phyloP scores from a whole-genome alignment of 2,113 vertebrate genomes.

The Tauraco erythrolophus region DNA sequence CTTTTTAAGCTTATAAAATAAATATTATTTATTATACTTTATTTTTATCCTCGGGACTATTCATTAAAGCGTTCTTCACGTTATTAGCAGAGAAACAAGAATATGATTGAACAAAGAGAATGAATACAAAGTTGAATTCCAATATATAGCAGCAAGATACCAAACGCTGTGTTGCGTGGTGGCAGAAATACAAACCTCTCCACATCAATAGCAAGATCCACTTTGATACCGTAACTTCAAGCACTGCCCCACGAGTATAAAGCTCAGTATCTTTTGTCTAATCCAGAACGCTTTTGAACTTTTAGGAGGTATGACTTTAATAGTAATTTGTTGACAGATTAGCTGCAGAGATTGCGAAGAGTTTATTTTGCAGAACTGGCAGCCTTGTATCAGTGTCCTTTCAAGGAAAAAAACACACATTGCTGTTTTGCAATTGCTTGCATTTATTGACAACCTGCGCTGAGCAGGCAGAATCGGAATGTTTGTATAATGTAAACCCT shows the following conservation, averaged over 20 bases:
- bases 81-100: slow-evolving; percentile 52
- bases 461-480: slow-evolving; percentile 78
- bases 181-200: slow-evolving; percentile 46
- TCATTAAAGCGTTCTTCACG: slow-evolving; percentile 53
- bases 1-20: slow-evolving; percentile 32
- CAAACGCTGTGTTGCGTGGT: neutral
- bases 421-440: slow-evolving; percentile 72
- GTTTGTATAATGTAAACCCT: slow-evolving; percentile 85
- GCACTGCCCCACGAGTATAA: slow-evolving; percentile 54
- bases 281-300: slow-evolving; percentile 63
- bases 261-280: slow-evolving; percentile 33
- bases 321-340: slow-evolving; percentile 77
- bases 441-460: slow-evolving; percentile 79
- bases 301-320: slow-evolving; percentile 70
- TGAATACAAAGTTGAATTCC: neutral
- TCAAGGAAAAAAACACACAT: slow-evolving; percentile 48
- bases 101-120: slow-evolving; percentile 3
- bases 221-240: slow-evolving; percentile 58
- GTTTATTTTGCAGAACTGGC: slow-evolving; percentile 75
- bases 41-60: slow-evolving; percentile 53
- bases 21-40: slow-evolving; percentile 51
- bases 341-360: slow-evolving; percentile 53
- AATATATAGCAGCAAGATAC: neutral
- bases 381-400: slow-evolving; percentile 67
- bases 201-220: slow-evolving; percentile 31